Conservation (phyloP, 2,888 invertebrate genomes). For the Xestia c-nigrum region DNA sequence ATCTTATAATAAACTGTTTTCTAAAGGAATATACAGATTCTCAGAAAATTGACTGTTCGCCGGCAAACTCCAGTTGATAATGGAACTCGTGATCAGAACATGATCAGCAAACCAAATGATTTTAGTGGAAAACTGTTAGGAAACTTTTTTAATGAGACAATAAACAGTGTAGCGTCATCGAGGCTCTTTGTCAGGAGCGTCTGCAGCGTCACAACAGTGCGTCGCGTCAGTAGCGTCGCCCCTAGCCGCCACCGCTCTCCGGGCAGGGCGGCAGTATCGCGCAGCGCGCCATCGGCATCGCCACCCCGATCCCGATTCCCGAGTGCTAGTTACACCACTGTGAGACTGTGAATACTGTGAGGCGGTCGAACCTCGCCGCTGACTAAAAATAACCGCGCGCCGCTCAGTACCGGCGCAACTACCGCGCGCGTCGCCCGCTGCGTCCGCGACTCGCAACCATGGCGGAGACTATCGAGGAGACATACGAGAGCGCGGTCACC, state of each 20-base stretch:
- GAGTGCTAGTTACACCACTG: conserved; percentile 68
- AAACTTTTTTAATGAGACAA: conserved; percentile 27
- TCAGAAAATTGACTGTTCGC: conserved; percentile 6
- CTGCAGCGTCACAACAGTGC: conserved; percentile 60
- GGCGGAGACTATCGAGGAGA: conserved; percentile 93
- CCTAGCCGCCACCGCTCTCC: conserved; percentile 55
- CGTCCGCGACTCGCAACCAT: conserved; percentile 88
- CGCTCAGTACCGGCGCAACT: conserved; percentile 88
- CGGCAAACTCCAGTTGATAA: not conserved
- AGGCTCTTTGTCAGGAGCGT: conserved; percentile 57
- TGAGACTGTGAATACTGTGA: conserved; percentile 65
- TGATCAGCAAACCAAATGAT: conserved; percentile 9
- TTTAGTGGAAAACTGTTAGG: conserved; percentile 13
- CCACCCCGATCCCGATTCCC: conserved; percentile 78
- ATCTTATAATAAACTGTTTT: conserved; percentile 13
- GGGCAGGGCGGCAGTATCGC: conserved; percentile 58
- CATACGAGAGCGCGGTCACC: conserved; percentile 93
- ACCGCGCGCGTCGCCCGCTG: conserved; percentile 88
- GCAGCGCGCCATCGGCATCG: conserved; percentile 68
- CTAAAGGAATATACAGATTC: not conserved
- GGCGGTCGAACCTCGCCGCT: conserved; percentile 79
- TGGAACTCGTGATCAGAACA: conserved; percentile 16
- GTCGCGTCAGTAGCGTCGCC: conserved; percentile 56
- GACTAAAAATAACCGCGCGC: conserved; percentile 88
- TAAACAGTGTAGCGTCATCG: conserved; percentile 48